Evolutionary conservation across 2,797 vertebrate species (phyloP), one percentile per base, ranked within the genome.

Genomic region (Rhynchotus rufescens): DNA sequence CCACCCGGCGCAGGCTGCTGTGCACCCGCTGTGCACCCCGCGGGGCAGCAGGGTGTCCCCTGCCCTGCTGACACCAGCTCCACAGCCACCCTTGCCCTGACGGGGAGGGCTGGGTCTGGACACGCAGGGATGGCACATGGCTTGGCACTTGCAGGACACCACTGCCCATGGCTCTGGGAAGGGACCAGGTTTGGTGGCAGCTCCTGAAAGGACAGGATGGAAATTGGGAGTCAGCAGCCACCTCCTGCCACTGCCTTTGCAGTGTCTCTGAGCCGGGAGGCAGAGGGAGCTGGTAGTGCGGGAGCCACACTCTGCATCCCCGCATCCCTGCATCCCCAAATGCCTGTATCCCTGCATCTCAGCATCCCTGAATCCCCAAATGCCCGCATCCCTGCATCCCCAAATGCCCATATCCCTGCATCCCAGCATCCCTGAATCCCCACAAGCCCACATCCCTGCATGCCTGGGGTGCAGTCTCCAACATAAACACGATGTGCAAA

Each of bases 191-290:
- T 66, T 6, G 14, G 44, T 21, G 9, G 21, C 28, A 38, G 30
- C 44, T 11, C 13, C 38, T 32, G 14, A 54, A 86, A 92, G 72
- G 49, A 78, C 30, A 15, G 26, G 38, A 12, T 84, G 75, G 85
- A 91, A 92, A 86, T 3, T 75, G 52, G 80, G 80, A 93, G 86
- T 88, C 91, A 89, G 15, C 10, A 12, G 84, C 76, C 54, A 62
- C 72, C 86, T 86, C 83, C 80, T 87, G 87, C 49, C 6, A 0
- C 82, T 78, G 82, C 82, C 73, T 45, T 80, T 79, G 72, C 5
- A 0, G 56, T 1, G 10, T 42, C 60, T 72, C 2, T 28, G 51
- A 54, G 26, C 52, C 6, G 15, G 52, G 28, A 54, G 52, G 52
- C 52, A 15, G 52, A 30, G 52, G 52, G 1, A 73, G 75, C 72